Evolutionary conservation across 2,113 vertebrate genomes (phyloP).

Genomic region (Myotis yumanensis): DNA sequence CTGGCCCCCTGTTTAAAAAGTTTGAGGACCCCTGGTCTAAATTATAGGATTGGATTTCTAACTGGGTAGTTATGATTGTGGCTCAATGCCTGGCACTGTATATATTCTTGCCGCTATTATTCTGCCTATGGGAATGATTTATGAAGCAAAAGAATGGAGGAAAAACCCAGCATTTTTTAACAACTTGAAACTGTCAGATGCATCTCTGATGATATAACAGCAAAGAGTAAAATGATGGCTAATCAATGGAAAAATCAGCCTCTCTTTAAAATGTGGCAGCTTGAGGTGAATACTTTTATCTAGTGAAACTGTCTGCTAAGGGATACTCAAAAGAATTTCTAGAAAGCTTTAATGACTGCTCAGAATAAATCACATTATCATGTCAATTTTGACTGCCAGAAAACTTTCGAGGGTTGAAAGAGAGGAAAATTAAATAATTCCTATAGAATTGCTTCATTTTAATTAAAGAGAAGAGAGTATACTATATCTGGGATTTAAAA

Average conservation of each 20-base stretch:
- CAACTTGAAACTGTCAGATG: constrained; percentile 30
- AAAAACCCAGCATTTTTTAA: constrained; percentile 1
- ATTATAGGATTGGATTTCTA: not conserved
- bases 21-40: not conserved
- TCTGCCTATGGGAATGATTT: not conserved
- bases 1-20: too few relatives aligned
- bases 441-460: not conserved
- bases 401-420: not conserved
- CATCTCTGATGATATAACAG: constrained; percentile 3
- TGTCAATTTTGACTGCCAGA: not conserved
- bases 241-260: constrained; percentile 42
- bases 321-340: not conserved
- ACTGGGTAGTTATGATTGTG: not conserved
- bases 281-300: not conserved
- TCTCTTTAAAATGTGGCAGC: not conserved
- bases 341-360: not conserved
- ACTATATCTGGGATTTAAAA: not conserved
- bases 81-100: not conserved
- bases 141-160: not conserved
- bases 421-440: not conserved
- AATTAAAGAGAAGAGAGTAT: not conserved
- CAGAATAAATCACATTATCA: not conserved
- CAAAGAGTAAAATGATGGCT: constrained; percentile 42
- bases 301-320: not conserved
- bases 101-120: not conserved